Percentiles rank a stretch among this genome's conserved stretches.
Evolutionary conservation across 2,888 invertebrate species (phyloP).

Genomic region (Drosophila paramelanica): DNA sequence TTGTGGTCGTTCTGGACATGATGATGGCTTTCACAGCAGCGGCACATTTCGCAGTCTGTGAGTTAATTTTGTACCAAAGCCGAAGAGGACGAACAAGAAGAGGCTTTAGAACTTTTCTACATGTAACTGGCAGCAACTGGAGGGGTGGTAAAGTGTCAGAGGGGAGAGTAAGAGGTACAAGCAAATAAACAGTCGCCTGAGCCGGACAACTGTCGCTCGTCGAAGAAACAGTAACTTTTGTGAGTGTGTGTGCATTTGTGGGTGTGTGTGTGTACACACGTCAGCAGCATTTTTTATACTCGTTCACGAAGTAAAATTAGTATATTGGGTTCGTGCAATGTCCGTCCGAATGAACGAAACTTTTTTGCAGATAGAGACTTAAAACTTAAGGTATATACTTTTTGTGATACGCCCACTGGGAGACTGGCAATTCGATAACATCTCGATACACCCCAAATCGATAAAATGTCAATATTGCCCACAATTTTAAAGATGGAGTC

Average conservation of each 20-base stretch:
- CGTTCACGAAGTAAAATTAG: slow-evolving; percentile 19
- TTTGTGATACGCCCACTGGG: no score
- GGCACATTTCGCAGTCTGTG: slow-evolving; percentile 20
- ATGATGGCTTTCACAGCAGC: slow-evolving; percentile 33
- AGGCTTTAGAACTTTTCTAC: slow-evolving; percentile 28
- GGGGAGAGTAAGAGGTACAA: slow-evolving; percentile 7
- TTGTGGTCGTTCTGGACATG: slow-evolving; percentile 37
- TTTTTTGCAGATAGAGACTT: no score
- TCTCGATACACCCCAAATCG: no score
- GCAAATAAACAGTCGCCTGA: slow-evolving; percentile 64
- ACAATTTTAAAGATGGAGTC: no score
- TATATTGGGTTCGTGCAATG: no score
- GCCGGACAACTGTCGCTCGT: slow-evolving; percentile 41
- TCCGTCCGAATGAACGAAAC: no score
- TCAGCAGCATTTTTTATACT: slow-evolving; percentile 64
- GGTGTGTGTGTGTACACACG: slow-evolving; percentile 49
- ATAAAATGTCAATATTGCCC: no score
- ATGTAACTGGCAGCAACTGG: slow-evolving; percentile 1
- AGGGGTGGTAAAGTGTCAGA: not conserved
- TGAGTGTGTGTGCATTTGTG: slow-evolving; percentile 7
- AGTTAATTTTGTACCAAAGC: slow-evolving; percentile 42
- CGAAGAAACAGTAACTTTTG: slow-evolving; percentile 13
- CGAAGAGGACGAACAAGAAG: slow-evolving; percentile 13
- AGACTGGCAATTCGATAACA: no score
- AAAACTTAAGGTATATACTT: no score